A percentile compares a stretch with the other conserved stretches of the same genome.
phyloP scores from a whole-genome alignment of 2,888 invertebrate genomes.

The Dinocampus coccinellae region DNA sequence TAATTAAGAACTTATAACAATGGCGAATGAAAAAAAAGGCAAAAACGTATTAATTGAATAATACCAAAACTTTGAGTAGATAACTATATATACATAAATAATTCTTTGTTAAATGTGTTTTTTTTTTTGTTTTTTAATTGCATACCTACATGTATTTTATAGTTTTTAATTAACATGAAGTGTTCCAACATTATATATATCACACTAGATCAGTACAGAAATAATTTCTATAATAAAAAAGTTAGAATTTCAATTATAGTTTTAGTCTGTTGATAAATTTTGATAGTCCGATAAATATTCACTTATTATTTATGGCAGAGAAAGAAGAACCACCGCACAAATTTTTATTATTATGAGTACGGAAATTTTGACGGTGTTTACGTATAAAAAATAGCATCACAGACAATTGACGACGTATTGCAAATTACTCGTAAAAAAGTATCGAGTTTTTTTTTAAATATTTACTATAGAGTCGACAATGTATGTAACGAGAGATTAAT shows the following conservation, averaged over 20 bases:
- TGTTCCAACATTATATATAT: background rate
- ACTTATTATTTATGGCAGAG: constrained; percentile 4
- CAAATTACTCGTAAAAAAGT: background rate
- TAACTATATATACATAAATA: background rate
- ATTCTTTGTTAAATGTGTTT: background rate
- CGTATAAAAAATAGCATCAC: constrained; percentile 34
- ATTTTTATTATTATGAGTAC: background rate
- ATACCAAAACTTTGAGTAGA: background rate
- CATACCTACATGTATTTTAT: background rate
- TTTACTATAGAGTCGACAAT: background rate
- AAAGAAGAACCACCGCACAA: background rate
- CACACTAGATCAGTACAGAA: background rate
- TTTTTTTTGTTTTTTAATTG: background rate
- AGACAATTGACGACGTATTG: constrained; percentile 20
- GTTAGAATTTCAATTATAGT: background rate
- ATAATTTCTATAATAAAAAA: background rate
- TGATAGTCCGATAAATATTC: background rate
- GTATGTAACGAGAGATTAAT: constrained; percentile 1
- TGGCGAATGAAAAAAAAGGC: background rate
- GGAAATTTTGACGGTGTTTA: constrained; percentile 10
- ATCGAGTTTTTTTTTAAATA: background rate
- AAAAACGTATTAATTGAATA: background rate
- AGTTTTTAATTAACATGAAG: background rate
- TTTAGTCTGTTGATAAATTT: background rate
- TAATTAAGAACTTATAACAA: background rate